These are phyloP conservation scores for Syrphus vitripennis DNA, from an alignment of 2,888 invertebrate genomes.

Conservation along the genomic window DNA sequence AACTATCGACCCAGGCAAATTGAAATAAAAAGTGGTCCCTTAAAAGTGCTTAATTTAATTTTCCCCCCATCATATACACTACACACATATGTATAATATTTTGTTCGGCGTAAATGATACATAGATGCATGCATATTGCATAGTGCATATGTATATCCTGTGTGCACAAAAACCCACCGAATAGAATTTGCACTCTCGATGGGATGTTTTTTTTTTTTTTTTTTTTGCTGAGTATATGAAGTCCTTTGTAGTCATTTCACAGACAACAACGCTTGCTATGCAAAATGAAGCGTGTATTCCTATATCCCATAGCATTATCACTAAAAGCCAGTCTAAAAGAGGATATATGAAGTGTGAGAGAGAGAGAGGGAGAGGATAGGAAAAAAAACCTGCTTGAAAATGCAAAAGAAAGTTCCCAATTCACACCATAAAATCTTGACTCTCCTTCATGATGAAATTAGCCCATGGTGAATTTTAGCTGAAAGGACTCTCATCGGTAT, in stretches of 20 bases:
- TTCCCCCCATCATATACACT: constrained; percentile 18
- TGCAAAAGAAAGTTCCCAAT: constrained; percentile 58
- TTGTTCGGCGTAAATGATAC: background rate
- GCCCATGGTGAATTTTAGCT: constrained; percentile 69
- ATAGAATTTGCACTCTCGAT: constrained; percentile 40
- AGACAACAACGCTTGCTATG: constrained; percentile 36
- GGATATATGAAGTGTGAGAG: too few species aligned
- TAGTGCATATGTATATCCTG: background rate
- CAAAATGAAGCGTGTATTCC: constrained; percentile 61
- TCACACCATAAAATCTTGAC: constrained; percentile 70
- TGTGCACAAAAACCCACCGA: constrained; percentile 2
- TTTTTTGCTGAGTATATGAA: background rate
- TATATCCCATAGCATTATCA: constrained; percentile 46
- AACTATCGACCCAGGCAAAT: constrained; percentile 64
- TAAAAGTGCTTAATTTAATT: constrained; percentile 71
- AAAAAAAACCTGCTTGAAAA: background rate
- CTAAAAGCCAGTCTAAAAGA: constrained; percentile 40
- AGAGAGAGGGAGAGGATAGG: background rate
- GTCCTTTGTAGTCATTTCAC: constrained; percentile 63
- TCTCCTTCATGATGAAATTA: constrained; percentile 66
- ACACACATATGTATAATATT: constrained; percentile 13
- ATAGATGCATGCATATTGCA: background rate
- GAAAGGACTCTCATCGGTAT: constrained; percentile 66
- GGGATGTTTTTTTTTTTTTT: background rate
- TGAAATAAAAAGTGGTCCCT: constrained; percentile 60